phyloP scores from a whole-genome alignment of 2,888 invertebrate genomes.

The Trilocha varians region DNA sequence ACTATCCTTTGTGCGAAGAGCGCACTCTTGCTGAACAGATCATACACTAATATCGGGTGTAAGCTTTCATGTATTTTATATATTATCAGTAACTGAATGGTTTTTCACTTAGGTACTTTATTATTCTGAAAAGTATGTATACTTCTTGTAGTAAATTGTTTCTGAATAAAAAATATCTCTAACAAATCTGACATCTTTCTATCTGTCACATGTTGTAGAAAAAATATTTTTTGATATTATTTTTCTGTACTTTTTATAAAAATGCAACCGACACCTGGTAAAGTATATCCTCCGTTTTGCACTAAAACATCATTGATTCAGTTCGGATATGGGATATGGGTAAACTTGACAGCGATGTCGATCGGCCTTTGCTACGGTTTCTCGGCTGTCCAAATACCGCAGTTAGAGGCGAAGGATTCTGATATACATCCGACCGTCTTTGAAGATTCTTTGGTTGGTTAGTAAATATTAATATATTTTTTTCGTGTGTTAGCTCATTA shows the following conservation, averaged over 20 bases:
- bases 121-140: not conserved
- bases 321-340: constrained; percentile 40
- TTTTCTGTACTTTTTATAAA: too few relatives aligned
- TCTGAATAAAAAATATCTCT: not conserved
- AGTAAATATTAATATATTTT: too few relatives aligned
- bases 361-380: constrained; percentile 76
- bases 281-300: constrained; percentile 30
- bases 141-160: not conserved
- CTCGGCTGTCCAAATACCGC: constrained; percentile 74
- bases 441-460: constrained; percentile 77
- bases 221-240: too few relatives aligned
- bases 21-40: too few relatives aligned
- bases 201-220: too few relatives aligned
- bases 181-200: not conserved
- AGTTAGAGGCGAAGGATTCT: constrained; percentile 51
- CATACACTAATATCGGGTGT: too few relatives aligned
- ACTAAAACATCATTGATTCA: constrained; percentile 38
- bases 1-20: too few relatives aligned
- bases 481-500: too few relatives aligned
- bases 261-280: not conserved
- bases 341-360: constrained; percentile 70
- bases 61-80: too few relatives aligned
- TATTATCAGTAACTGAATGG: too few relatives aligned
- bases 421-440: constrained; percentile 43
- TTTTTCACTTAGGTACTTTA: not conserved